Base-by-base conservation (phyloP, 2,888 invertebrate genomes). In the Plagodis pulveraria region DNA sequence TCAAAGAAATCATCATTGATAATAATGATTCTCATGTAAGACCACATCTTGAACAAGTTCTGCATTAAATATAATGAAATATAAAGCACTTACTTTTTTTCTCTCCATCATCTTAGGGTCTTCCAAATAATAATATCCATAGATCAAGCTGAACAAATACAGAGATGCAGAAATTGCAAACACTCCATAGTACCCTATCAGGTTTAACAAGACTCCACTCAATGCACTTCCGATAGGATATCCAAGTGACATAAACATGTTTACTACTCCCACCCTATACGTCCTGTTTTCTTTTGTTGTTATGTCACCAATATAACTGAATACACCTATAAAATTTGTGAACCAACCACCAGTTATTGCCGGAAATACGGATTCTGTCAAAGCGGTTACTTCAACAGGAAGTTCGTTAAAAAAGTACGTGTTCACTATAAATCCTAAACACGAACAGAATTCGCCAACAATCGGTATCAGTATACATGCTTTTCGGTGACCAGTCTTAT, bases 221-320 rank as follows among this genome's bases (percentile, higher is more conserved):
- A 97, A 87, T 0, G 97, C 97, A 88, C 97, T 96, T 0, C 98
- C 98, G 8, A 98, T 94, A 0, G 98, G 97, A 50, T 97, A 96
- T 0, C 98, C 97, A 22, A 98, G 88, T 0, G 97, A 97, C 78
- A 97, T 95, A 83, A 97, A 97, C 22, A 98, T 94, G 83, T 98
- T 98, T 51, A 97, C 95, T 54, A 98, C 95, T 6, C 97, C 97
- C 42, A 98, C 96, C 70, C 98, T 92, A 22, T 97, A 91, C 0
- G 98, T 98, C 69, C 98, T 94, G 51, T 95, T 96, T 78, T 97
- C 96, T 52, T 95, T 94, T 0, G 96, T 95, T 0, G 98, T 97
- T 10, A 97, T 96, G 76, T 98, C 97, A 42, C 96, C 96, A 50
- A 98, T 96, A 80, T 97, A 98, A 84, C 97, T 97, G 86, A 98